Base-by-base conservation (phyloP, 2,797 vertebrate species). In the Pseudochirops corinnae region DNA sequence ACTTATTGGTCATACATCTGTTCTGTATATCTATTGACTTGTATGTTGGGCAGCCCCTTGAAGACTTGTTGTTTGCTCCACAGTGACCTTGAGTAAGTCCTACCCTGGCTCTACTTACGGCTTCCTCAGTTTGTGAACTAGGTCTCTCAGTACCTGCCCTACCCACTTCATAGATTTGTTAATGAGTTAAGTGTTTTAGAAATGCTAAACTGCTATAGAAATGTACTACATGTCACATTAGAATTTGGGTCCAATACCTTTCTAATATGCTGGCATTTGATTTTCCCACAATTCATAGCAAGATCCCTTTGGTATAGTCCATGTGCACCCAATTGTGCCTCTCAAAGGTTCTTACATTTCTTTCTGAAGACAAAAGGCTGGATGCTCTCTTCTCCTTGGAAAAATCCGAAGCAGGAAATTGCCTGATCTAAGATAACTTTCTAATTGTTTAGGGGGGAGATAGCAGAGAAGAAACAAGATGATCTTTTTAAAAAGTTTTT, bases 281-380 rank as follows among this genome's bases (percentile, higher is more conserved):
- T 91, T 58, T 95, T 33, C 31, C 14, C 26, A 21, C 16, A 39
- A 93, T 93, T 28, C 28, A 7, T 16, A 92, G 91, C 18, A 93
- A 39, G 33, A 53, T 91, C 13, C 95, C 56, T 82, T 94, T 87
- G 58, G 62, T 18, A 92, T 91, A 52, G 46, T 92, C n/a, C 11
- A 29, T 74, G 39, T 46, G 46, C 18, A 24, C 39, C 74, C 46
- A 82, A 82, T 82, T 26, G 9, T 91, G 31, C n/a, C 1, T 10
- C 82, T 52, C 74, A 92, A 21, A 18, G 39, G 2, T 24, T 50
- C 1, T 39, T 2, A 46, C 58, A 33, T 24, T 94, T 96, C 55
- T 7, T 93, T 94, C 33, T 91, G 90, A 95, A 91, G 90, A 33
- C 9, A 87, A 96, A 92, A 94, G 92, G 52, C 62, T 55, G 91